These are phyloP conservation scores for Ammodytes marinus DNA, from an alignment of 2,113 vertebrate genomes.

Conservation along the genomic window DNA sequence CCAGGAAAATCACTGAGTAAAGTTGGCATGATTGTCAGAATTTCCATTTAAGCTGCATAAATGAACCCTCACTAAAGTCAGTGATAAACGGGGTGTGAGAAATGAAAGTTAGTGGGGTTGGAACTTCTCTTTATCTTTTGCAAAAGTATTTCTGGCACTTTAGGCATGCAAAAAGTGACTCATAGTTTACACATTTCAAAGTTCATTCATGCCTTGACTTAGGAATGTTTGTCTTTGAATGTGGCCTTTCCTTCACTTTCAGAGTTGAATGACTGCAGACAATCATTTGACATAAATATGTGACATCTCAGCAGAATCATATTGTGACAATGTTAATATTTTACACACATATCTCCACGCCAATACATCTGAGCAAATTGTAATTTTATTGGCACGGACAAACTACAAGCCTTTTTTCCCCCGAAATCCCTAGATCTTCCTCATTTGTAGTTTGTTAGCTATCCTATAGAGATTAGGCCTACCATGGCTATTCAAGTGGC, in stretches of 20 bases:
- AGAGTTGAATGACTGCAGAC: no score
- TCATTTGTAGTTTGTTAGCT: neutral
- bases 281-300: neutral
- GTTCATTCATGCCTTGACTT: no score
- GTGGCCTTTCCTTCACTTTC: no score
- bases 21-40: neutral
- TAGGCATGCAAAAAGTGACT: no score
- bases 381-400: neutral
- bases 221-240: no score
- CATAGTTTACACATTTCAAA: no score
- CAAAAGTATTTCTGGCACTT: no score
- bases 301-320: neutral
- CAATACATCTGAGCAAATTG: neutral
- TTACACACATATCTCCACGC: neutral
- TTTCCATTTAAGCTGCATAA: neutral
- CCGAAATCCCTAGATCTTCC: neutral
- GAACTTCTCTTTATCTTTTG: no score
- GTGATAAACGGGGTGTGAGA: no score
- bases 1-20: neutral
- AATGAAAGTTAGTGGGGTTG: no score
- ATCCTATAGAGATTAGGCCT: neutral
- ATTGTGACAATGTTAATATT: neutral
- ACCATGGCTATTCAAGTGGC: neutral
- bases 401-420: neutral
- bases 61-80: no score